A percentile compares a stretch with the other conserved stretches of the same genome.
phyloP scores from a whole-genome alignment of 2,797 vertebrate genomes.

The Brachyrhaphis roseni region DNA sequence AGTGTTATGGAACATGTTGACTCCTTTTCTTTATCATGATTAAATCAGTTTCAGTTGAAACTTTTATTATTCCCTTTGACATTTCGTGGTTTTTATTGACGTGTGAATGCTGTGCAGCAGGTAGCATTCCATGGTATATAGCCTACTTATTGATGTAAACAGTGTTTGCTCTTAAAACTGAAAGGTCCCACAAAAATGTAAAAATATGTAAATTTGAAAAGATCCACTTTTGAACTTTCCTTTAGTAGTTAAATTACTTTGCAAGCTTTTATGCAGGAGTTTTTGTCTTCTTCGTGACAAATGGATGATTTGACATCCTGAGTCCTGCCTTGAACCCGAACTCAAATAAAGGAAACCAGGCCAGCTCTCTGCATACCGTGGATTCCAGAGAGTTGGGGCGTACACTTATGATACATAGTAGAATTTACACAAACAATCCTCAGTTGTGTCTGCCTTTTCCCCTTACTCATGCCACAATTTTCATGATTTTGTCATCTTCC shows the following conservation, averaged over 20 bases:
- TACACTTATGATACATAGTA: slow-evolving; percentile 47
- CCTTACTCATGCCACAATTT: not conserved
- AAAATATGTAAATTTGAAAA: slow-evolving; percentile 1
- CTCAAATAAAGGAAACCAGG: slow-evolving; percentile 34
- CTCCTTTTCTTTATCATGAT: slow-evolving; percentile 27
- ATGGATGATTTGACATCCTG: slow-evolving; percentile 15
- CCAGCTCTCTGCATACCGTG: slow-evolving; percentile 62
- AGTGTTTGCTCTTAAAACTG: not conserved
- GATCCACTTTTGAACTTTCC: not conserved
- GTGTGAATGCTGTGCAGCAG: not conserved
- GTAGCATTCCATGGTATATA: not conserved
- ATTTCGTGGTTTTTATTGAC: slow-evolving; percentile 4
- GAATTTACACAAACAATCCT: slow-evolving; percentile 6
- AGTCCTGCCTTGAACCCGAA: slow-evolving; percentile 25
- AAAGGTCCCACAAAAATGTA: slow-evolving; percentile 1
- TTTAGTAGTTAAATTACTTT: not conserved
- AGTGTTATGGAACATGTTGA: slow-evolving; percentile 7
- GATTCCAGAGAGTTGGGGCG: slow-evolving; percentile 68
- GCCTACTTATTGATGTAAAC: not conserved
- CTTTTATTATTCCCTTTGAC: slow-evolving; percentile 10
- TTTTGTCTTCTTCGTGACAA: slow-evolving; percentile 39
- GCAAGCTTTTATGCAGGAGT: slow-evolving; percentile 16
- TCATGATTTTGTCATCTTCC: not conserved
- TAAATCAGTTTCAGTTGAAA: slow-evolving; percentile 20
- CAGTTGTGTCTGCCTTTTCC: not conserved